These are phyloP conservation scores for Noctua pronuba DNA, from an alignment of 2,888 invertebrate species.

Conservation along the genomic window DNA sequence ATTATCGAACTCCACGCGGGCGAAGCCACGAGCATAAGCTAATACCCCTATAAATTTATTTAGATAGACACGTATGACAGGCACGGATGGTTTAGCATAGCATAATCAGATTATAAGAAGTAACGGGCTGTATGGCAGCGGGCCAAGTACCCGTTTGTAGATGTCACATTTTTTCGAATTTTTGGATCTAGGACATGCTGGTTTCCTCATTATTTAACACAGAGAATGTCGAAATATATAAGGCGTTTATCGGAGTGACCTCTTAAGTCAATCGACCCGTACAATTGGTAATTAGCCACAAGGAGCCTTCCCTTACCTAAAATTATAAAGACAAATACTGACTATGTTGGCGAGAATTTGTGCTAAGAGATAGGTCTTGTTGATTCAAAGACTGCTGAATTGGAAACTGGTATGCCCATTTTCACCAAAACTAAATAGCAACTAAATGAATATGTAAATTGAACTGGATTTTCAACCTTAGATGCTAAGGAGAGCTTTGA, in stretches of 20 bases:
- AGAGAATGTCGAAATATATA: neutral
- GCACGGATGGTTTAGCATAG: neutral
- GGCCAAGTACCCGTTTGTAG: neutral
- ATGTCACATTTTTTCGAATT: neutral
- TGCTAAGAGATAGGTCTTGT: neutral
- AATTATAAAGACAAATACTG: constrained; percentile 41
- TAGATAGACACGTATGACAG: neutral
- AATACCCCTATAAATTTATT: too few species aligned
- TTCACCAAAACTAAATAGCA: neutral
- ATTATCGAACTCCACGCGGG: too few species aligned
- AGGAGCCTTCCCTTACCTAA: neutral
- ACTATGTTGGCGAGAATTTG: constrained; percentile 3
- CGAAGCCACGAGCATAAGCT: too few species aligned
- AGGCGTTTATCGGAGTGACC: neutral
- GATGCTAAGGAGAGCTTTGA: neutral
- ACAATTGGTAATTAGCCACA: neutral
- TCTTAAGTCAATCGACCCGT: neutral
- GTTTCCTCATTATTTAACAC: neutral
- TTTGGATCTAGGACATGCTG: neutral
- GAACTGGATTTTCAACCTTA: neutral
- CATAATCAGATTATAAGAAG: neutral
- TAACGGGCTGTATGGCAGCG: neutral
- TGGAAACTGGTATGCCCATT: constrained; percentile 20
- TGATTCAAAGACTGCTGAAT: constrained; percentile 18
- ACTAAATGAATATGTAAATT: neutral